Evolutionary conservation across 35 echinoderm and acorn worm genomes (phyloP), one percentile per base, ranked within the genome.

Genomic region (Apostichopus parvimensis): DNA sequence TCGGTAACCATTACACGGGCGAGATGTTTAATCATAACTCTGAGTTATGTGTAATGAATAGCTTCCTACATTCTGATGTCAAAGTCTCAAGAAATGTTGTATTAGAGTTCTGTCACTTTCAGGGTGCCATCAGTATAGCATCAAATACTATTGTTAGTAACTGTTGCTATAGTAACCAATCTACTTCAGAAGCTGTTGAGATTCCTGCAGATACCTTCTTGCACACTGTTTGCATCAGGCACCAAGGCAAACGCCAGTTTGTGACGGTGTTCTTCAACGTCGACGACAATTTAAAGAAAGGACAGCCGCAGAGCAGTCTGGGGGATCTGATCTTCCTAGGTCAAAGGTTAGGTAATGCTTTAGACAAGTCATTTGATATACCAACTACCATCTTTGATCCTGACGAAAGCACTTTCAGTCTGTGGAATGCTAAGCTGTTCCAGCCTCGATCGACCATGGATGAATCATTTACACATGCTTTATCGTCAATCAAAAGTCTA

Each of bases 391-490:
- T 94, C 6, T 96, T 95, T 73, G 88, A 93, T 17, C 24, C 78
- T 54, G 88, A 92, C 68, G 54, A 55, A 59, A 52, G 54, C 73
- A 79, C 24, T 1, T 93, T 54, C 78, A 93, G 78, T 79, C 14
- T 99, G 17, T 99, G 97, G 97, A 79, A 99, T 59, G 95, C 95
- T 14, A 99, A 93, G 89, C 77, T 99, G 17, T 99, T 99, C 62
- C 57, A 54, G 61, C 91, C 95, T 15, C 28, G 77, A 26, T 10
- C 75, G 5, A 92, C 84, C 9, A 96, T 99, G 95, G 97, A 96
- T 80, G 61, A 94, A 34, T 79, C 97, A 53, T 95, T 96, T 84
- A 23, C 34, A 76, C 77, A 77, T 60, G 91, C 95, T 18, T 83
- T 96, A 82, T 4, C 12, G 11, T 77, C 92, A 5, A 34, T 96